A percentile compares a stretch with the other conserved stretches of the same genome.
Evolutionary conservation across 2,113 vertebrate species (phyloP).

Genomic region (Melanerpes formicivorus): DNA sequence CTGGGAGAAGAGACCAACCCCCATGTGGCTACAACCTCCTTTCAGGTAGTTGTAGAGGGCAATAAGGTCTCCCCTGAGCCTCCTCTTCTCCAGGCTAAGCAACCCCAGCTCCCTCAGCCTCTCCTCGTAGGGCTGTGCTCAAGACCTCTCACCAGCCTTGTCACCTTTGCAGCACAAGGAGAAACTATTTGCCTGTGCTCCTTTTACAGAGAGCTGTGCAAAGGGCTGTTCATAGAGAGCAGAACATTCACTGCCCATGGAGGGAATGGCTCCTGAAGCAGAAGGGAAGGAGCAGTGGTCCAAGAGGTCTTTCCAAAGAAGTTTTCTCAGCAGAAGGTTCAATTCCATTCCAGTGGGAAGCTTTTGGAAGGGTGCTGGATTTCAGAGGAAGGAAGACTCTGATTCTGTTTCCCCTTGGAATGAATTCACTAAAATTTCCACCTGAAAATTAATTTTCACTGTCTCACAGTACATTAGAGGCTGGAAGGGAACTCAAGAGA

Average conservation of each 20-base stretch:
- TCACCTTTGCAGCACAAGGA: background rate
- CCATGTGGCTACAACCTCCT: too few relatives aligned
- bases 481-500: too few relatives aligned
- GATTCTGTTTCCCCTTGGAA: background rate
- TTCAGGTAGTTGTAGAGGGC: too few relatives aligned
- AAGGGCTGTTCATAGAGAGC: background rate
- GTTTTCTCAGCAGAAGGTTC: background rate
- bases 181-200: background rate
- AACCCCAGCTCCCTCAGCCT: too few relatives aligned
- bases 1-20: too few relatives aligned
- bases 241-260: fast-evolving
- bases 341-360: background rate
- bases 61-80: too few relatives aligned
- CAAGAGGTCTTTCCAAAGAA: background rate
- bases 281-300: fast-evolving
- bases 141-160: too few relatives aligned
- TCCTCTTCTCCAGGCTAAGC: too few relatives aligned
- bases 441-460: background rate
- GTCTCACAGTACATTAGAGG: too few relatives aligned
- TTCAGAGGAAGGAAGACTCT: background rate
- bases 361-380: background rate
- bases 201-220: background rate
- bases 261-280: background rate
- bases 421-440: background rate
- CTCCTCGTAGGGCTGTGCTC: too few relatives aligned